These are phyloP conservation scores for Kryphioiulus occultus DNA, from an alignment of 2,888 invertebrate genomes.

Conservation along the genomic window DNA sequence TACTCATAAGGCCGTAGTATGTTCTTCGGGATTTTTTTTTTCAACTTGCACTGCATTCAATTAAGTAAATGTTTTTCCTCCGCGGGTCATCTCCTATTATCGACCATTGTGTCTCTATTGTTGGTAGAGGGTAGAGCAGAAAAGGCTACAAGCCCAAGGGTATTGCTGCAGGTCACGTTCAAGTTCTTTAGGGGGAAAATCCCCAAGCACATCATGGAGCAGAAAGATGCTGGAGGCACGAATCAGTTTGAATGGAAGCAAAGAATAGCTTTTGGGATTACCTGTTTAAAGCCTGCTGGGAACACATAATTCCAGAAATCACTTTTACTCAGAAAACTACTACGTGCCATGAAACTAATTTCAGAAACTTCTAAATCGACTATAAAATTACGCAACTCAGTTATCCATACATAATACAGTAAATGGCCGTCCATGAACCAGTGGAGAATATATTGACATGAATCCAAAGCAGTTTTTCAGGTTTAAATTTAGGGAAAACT, in stretches of 20 bases:
- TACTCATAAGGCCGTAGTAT: not conserved
- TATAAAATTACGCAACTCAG: too few species aligned
- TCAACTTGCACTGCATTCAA: conserved; percentile 17
- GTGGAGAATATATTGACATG: too few species aligned
- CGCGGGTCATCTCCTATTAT: not conserved
- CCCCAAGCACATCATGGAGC: not conserved
- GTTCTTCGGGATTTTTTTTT: not conserved
- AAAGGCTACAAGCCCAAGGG: not conserved
- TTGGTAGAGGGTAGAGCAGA: not conserved
- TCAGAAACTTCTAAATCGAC: too few species aligned
- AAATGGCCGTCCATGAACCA: too few species aligned
- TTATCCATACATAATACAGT: too few species aligned
- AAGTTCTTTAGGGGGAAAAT: not conserved
- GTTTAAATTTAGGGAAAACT: too few species aligned
- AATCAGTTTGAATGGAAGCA: not conserved
- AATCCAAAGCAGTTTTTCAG: too few species aligned
- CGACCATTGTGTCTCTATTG: not conserved
- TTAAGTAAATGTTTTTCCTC: conserved; percentile 9
- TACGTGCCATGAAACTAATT: not conserved
- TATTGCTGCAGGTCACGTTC: not conserved
- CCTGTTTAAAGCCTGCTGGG: not conserved
- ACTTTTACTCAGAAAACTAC: not conserved
- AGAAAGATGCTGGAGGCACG: not conserved
- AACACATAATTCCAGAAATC: not conserved
- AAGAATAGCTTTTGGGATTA: not conserved